Percentiles rank a stretch among this genome's conserved stretches.
Evolutionary conservation across 2,888 invertebrate species (phyloP).

Genomic region (Drosophila pullipes): DNA sequence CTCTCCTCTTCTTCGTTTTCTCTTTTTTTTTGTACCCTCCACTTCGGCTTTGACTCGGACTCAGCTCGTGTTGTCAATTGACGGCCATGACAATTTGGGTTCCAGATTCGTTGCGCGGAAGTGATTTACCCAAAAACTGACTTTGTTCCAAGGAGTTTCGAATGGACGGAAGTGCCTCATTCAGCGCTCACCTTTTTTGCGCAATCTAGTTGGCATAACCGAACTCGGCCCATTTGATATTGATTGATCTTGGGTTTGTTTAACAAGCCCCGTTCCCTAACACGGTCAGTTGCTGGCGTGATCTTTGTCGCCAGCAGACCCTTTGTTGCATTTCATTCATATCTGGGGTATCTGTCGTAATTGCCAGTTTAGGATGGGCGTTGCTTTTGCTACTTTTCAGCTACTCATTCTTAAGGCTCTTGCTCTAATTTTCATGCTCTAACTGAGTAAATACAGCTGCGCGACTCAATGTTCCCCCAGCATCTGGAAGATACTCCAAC

Average conservation of each 20-base stretch:
- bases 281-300: constrained; percentile 66
- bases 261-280: constrained; percentile 44
- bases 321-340: constrained; percentile 42
- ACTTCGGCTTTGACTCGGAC: constrained; percentile 2
- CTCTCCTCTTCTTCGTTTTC: constrained; percentile 10
- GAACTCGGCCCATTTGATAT: constrained; percentile 43
- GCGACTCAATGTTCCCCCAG: background rate
- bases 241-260: constrained; percentile 69
- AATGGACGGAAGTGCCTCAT: constrained; percentile 67
- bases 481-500: constrained; percentile 3
- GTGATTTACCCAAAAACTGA: constrained; percentile 73
- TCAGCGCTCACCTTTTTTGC: constrained; percentile 54
- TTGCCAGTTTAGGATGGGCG: constrained; percentile 59
- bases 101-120: constrained; percentile 75
- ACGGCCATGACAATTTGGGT: constrained; percentile 78
- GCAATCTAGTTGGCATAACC: constrained; percentile 16
- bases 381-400: constrained; percentile 29
- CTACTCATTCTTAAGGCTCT: constrained; percentile 30
- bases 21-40: constrained; percentile 1
- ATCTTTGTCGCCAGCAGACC: constrained; percentile 49
- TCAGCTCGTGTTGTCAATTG: constrained; percentile 69
- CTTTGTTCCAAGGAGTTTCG: constrained; percentile 54
- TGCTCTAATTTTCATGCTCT: constrained; percentile 19
- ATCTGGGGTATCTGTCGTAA: constrained; percentile 31
- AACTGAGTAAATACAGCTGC: constrained; percentile 55